Conservation (phyloP, 2,888 invertebrate species). For the Cerastis rubricosa region DNA sequence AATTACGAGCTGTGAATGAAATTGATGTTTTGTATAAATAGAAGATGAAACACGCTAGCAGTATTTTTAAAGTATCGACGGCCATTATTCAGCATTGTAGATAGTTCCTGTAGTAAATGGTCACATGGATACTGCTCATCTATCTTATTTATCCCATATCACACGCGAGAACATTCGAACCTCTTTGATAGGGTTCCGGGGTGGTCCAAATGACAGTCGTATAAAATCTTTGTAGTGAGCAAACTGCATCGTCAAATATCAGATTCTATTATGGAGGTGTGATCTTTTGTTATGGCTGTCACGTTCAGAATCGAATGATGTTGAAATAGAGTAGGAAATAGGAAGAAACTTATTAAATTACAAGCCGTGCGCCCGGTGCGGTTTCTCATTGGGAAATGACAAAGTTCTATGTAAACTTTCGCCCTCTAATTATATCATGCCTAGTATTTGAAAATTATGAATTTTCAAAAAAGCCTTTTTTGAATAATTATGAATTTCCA, state of each 20-base stretch:
- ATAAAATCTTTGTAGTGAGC: conserved; percentile 51
- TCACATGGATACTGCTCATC: conserved; percentile 16
- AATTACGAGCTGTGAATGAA: not conserved
- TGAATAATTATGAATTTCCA: too few species aligned
- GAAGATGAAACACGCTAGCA: not conserved
- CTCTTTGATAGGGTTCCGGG: conserved; percentile 41
- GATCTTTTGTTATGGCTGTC: conserved; percentile 11
- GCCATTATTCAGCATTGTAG: not conserved
- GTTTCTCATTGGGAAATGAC: not conserved
- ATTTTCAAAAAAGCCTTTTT: too few species aligned
- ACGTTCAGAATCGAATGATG: conserved; percentile 6
- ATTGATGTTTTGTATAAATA: not conserved
- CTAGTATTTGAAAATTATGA: too few species aligned
- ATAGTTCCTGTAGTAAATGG: not conserved
- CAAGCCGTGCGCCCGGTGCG: not conserved
- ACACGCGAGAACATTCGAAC: conserved; percentile 4
- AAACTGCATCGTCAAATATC: conserved; percentile 56
- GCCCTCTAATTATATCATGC: not conserved
- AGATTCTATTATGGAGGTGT: conserved; percentile 36
- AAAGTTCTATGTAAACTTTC: not conserved
- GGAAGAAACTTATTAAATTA: conserved; percentile 1
- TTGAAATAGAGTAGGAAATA: not conserved
- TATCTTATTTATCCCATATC: conserved; percentile 10
- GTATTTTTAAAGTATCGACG: not conserved
- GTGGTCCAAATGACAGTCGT: conserved; percentile 42